Evolutionary conservation across 2,888 invertebrate genomes (phyloP).

Genomic region (Lasioglossum leucozonium): DNA sequence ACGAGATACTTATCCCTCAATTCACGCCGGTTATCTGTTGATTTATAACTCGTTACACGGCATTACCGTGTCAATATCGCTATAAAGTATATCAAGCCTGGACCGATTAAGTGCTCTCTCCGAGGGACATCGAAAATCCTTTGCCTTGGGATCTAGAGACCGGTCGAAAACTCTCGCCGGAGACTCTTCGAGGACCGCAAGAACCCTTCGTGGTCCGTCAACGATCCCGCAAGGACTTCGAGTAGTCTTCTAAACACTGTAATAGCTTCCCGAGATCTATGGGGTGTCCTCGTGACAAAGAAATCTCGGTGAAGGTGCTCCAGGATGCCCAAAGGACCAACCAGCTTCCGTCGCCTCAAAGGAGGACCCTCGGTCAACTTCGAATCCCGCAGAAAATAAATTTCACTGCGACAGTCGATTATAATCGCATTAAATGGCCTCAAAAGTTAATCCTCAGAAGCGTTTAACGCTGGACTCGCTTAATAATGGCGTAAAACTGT

Average conservation of each 20-base stretch:
- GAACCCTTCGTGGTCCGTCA: background rate
- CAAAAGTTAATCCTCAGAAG: no score
- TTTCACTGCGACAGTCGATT: background rate
- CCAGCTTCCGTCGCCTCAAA: background rate
- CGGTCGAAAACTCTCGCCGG: background rate
- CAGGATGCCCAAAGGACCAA: background rate
- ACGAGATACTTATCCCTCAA: constrained; percentile 56
- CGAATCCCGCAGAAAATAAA: background rate
- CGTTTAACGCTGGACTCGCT: background rate
- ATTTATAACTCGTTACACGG: constrained; percentile 58
- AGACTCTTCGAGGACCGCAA: background rate
- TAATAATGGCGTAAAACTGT: background rate
- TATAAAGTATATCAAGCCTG: constrained; percentile 45
- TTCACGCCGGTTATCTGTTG: constrained; percentile 44
- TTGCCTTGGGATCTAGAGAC: background rate
- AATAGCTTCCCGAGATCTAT: background rate
- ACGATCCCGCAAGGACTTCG: background rate
- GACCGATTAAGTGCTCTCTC: background rate
- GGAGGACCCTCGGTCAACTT: background rate
- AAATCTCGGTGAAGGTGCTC: background rate
- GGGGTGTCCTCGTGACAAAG: background rate
- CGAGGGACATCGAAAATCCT: background rate
- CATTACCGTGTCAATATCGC: constrained; percentile 49
- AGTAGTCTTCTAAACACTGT: background rate
- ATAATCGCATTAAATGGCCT: background rate